These are phyloP conservation scores for Microctenopoma stevenorrisi DNA, from an alignment of 2,797 vertebrate species.

Conservation along the genomic window DNA sequence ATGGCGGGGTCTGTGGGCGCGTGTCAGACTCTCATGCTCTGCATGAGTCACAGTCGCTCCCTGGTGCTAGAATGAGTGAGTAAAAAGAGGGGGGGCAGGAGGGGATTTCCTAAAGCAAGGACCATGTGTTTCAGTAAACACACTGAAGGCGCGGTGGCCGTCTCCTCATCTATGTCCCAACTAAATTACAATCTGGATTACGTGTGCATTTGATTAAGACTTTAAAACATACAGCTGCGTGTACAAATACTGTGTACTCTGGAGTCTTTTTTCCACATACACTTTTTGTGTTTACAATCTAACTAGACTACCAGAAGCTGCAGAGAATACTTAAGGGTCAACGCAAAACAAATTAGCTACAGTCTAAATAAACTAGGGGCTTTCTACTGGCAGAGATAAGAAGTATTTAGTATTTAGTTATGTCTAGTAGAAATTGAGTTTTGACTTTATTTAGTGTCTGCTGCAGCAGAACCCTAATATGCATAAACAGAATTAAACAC, in stretches of 20 bases:
- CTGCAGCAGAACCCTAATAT: too few species aligned
- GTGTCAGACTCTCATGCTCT: slow-evolving; percentile 20
- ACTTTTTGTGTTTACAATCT: background rate
- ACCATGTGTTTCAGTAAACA: slow-evolving; percentile 23
- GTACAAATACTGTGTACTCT: background rate
- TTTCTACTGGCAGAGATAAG: too few species aligned
- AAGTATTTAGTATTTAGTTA: too few species aligned
- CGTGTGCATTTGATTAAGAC: background rate
- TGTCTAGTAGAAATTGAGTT: too few species aligned
- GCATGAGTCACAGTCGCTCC: slow-evolving; percentile 53
- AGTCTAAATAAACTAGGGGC: too few species aligned
- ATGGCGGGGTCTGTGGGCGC: slow-evolving; percentile 1
- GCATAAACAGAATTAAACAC: too few species aligned
- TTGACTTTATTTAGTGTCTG: too few species aligned
- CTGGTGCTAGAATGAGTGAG: slow-evolving; percentile 8
- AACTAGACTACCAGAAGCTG: background rate
- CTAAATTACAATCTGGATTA: background rate
- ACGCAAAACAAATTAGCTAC: background rate
- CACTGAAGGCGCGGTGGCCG: slow-evolving; percentile 23
- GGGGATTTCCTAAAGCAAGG: slow-evolving; percentile 54
- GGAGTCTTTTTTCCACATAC: background rate
- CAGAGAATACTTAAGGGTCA: background rate
- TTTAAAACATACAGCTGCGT: background rate
- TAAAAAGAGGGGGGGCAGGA: background rate
- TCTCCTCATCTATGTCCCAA: background rate